phyloP scores from a whole-genome alignment of 2,113 vertebrate genomes.

The Megaptera novaeangliae region DNA sequence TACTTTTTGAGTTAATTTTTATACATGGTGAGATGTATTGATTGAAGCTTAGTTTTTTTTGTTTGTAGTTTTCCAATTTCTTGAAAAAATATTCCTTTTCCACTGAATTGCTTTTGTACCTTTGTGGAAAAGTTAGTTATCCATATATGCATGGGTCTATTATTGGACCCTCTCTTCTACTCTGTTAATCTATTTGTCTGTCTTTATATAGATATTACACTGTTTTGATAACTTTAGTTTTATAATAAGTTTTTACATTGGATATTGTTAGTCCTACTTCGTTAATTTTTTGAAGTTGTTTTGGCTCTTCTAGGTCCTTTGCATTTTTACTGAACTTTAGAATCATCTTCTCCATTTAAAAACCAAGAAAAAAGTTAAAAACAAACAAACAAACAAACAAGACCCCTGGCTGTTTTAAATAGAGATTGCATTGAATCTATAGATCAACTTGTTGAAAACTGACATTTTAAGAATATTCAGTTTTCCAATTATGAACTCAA shows the following conservation, averaged over 20 bases:
- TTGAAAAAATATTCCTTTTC: neutral
- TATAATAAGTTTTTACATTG: neutral
- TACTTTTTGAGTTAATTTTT: neutral
- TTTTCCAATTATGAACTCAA: neutral
- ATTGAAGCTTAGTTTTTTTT: neutral
- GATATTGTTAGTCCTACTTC: neutral
- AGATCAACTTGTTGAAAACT: neutral
- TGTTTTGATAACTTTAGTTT: neutral
- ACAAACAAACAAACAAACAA: neutral
- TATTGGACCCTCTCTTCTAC: neutral
- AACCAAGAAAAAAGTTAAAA: neutral
- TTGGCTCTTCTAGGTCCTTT: neutral
- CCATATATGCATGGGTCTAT: neutral
- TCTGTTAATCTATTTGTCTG: neutral
- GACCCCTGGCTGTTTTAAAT: neutral
- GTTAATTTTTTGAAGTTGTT: neutral
- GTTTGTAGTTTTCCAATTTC: neutral
- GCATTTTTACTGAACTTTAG: neutral
- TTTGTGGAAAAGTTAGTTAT: neutral
- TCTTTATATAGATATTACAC: neutral
- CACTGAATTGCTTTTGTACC: neutral
- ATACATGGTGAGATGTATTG: neutral
- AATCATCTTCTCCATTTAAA: neutral
- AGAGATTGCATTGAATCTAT: neutral
- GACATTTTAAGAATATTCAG: neutral